Base-by-base conservation (phyloP, 30 jellyfish, hydroid and myxozoan species). In the Aurelia aurita complex sp. Pacific region DNA sequence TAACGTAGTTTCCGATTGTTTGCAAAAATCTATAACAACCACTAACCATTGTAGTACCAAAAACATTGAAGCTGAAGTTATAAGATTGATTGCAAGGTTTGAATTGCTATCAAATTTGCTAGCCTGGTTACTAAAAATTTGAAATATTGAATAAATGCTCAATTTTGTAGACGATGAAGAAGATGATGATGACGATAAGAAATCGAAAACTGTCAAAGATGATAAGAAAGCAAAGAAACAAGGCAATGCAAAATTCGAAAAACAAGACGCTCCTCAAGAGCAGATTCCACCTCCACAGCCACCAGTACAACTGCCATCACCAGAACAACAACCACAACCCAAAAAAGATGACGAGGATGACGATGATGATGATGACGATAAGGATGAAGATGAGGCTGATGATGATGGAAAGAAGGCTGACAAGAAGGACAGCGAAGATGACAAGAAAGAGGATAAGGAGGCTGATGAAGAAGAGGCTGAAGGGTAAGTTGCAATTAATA, bases 401-500 rank as follows among this genome's bases (percentile, higher is more conserved):
- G 80, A 68, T 7, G 90, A 19, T 0, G 87, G 75, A 12, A 50
- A 73, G 14, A 78, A 32, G 10, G 88, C 51, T 16, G 82, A 33
- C 15, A 60, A 69, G 77, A 57, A 67, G 33, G 52, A 29, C 12
- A 68, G 42, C 17, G 19, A 74, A 9, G 72, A 74, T 13, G 12
- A 74, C 10, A 40, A 74, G 72, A 17, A 68, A 68, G 51, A 29
- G 10, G 85, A 18, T 4, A 68, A 52, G 29, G 72, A 74, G 72
- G 85, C 60, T 5, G 93, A 73, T 4, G 82, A 84, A 7, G 93
- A 84, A 63, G 87, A 84, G 17, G 81, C 89, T 34, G 89, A 79
- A 50, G 89, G 89, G 89, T 79, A 63, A 34, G 19, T 68, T n/a
- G 72, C 32, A 6, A 63, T 18, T 9, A 46, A 46, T 0, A 6